Conservation (phyloP, 2,888 invertebrate genomes). For the Orthosia gracilis region DNA sequence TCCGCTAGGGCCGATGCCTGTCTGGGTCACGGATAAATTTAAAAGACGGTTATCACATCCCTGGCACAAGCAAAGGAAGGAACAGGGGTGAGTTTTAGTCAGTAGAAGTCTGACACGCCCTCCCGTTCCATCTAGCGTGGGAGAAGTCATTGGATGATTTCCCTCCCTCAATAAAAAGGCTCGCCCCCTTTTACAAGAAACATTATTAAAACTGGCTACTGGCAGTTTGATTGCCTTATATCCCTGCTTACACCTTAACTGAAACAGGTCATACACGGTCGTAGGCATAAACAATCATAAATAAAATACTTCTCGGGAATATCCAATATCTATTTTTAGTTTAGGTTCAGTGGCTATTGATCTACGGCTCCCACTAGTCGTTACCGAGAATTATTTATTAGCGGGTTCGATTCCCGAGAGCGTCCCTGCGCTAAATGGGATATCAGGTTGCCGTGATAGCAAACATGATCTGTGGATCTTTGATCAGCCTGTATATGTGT, state of each 20-base stretch:
- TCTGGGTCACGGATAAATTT: too few species aligned
- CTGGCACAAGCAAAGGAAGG: too few species aligned
- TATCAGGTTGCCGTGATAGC: slow-evolving; percentile 54
- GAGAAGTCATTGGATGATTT: too few species aligned
- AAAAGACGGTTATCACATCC: too few species aligned
- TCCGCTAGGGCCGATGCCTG: too few species aligned
- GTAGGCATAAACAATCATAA: slow-evolving; percentile 33
- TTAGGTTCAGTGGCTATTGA: slow-evolving; percentile 54
- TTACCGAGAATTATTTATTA: slow-evolving; percentile 67
- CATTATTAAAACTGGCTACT: too few species aligned
- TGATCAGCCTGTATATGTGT: slow-evolving; percentile 39
- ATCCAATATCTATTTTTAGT: slow-evolving; percentile 54
- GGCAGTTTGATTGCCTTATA: background rate
- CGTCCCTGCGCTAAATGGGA: slow-evolving; percentile 62
- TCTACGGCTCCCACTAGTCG: slow-evolving; percentile 58
- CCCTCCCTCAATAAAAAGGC: too few species aligned
- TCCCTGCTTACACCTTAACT: background rate
- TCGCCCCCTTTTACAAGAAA: too few species aligned
- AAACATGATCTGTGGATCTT: slow-evolving; percentile 51
- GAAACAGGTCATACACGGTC: slow-evolving; percentile 1
- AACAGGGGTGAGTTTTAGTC: too few species aligned
- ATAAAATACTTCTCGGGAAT: slow-evolving; percentile 36
- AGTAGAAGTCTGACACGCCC: too few species aligned
- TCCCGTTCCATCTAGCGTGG: too few species aligned
- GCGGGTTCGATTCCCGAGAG: slow-evolving; percentile 60